A percentile compares a stretch with the other conserved stretches of the same genome.
Conservation (phyloP, 2,888 invertebrate species). For the Ametastegia equiseti region DNA sequence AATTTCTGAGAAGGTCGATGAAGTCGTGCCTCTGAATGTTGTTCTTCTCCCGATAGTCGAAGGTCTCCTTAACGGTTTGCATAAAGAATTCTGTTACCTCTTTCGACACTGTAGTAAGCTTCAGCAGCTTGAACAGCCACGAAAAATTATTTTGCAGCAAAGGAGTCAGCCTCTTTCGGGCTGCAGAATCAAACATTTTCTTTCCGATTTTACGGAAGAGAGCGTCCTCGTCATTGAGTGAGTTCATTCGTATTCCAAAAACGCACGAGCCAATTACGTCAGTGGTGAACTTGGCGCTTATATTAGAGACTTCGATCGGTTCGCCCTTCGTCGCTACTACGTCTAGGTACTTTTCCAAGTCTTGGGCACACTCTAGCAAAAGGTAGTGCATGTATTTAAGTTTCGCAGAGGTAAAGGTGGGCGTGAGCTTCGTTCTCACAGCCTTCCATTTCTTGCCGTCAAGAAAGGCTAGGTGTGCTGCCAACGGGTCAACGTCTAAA, state of each 20-base stretch:
- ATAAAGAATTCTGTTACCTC: conserved; percentile 75
- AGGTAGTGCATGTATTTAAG: conserved; percentile 82
- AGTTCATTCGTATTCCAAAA: conserved; percentile 74
- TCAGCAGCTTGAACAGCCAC: conserved; percentile 65
- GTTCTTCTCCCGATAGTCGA: conserved; percentile 75
- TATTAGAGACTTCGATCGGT: conserved; percentile 64
- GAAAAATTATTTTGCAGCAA: conserved; percentile 63
- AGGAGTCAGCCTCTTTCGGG: neutral
- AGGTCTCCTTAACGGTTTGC: conserved; percentile 75
- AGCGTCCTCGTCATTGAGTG: conserved; percentile 70
- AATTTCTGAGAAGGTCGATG: conserved; percentile 77
- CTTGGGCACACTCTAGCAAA: conserved; percentile 79
- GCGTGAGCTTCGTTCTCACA: conserved; percentile 80
- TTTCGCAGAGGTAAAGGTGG: conserved; percentile 83
- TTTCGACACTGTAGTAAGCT: conserved; percentile 67
- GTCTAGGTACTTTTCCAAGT: conserved; percentile 77
- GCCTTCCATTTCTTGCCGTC: conserved; percentile 74
- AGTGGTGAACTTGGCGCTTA: conserved; percentile 72
- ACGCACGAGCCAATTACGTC: conserved; percentile 75
- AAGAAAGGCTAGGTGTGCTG: conserved; percentile 63
- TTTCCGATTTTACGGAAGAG: conserved; percentile 62
- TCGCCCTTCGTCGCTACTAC: conserved; percentile 67
- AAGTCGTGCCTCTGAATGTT: conserved; percentile 77
- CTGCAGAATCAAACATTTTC: conserved; percentile 55
- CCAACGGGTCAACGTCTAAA: conserved; percentile 66